Conservation (phyloP, 2,888 invertebrate species). For the Ceriagrion tenellum region DNA sequence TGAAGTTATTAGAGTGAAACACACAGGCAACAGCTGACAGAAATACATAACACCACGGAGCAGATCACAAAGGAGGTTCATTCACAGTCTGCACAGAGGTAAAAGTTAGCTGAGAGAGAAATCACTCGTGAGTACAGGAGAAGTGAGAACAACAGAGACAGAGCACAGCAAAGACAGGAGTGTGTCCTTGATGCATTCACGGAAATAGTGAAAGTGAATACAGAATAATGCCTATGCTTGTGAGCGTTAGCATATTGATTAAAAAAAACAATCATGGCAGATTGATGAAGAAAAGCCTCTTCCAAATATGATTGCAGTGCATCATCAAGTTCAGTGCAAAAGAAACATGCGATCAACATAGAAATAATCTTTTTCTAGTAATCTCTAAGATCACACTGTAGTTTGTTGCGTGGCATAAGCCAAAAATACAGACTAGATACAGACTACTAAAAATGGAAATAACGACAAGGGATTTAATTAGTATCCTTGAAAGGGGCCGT, state of each 20-base stretch:
- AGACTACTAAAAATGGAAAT: background rate
- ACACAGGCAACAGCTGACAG: conserved; percentile 64
- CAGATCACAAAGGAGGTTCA: conserved; percentile 59
- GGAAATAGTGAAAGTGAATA: conserved; percentile 42
- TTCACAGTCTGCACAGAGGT: conserved; percentile 59
- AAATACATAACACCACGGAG: conserved; percentile 57
- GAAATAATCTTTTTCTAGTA: background rate
- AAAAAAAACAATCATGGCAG: background rate
- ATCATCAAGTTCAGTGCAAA: background rate
- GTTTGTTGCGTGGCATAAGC: background rate
- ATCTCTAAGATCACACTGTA: background rate
- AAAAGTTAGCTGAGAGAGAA: conserved; percentile 50
- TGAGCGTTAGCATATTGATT: conserved; percentile 8
- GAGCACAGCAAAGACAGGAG: conserved; percentile 56
- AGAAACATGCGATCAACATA: background rate
- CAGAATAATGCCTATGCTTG: conserved; percentile 8
- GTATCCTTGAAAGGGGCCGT: background rate
- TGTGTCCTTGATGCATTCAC: conserved; percentile 64
- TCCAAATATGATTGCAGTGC: conserved; percentile 13
- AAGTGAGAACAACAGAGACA: conserved; percentile 31
- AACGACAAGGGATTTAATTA: background rate
- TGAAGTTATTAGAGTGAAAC: conserved; percentile 49
- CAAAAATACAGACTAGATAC: background rate
- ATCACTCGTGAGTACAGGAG: conserved; percentile 43
- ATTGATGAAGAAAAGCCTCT: background rate